A percentile compares a stretch with the other conserved stretches of the same genome.
Conservation (phyloP, 2,888 invertebrate genomes). For the Caprella mutica region DNA sequence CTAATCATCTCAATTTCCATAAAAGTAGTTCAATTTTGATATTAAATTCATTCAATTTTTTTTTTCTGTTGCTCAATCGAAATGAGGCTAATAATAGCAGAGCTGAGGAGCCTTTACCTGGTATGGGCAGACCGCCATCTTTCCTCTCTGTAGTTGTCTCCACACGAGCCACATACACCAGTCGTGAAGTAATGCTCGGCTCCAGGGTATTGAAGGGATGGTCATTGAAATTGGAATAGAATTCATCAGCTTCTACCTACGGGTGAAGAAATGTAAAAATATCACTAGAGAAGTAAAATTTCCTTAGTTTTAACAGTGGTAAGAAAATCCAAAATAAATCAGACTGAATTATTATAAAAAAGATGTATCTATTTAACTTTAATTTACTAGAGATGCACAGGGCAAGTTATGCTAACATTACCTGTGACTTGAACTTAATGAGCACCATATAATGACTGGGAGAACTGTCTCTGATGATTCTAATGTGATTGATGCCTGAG, state of each 20-base stretch:
- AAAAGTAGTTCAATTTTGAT: no score
- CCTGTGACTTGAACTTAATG: slow-evolving; percentile 59
- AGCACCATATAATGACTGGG: slow-evolving; percentile 98
- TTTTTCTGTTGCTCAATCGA: no score
- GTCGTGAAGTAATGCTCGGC: slow-evolving; percentile 69
- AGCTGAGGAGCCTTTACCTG: slow-evolving; percentile 32
- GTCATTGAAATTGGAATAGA: slow-evolving; percentile 86
- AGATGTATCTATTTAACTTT: neutral
- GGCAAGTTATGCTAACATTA: slow-evolving; percentile 35
- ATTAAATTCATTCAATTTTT: no score
- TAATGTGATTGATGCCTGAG: slow-evolving; percentile 73
- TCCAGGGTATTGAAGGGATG: slow-evolving; percentile 86
- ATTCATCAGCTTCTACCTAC: slow-evolving; percentile 72
- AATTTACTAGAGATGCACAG: neutral
- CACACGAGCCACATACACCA: slow-evolving; percentile 88
- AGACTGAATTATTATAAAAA: neutral
- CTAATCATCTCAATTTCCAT: no score
- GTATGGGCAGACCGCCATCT: slow-evolving; percentile 44
- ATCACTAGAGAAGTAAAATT: neutral
- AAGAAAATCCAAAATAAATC: neutral
- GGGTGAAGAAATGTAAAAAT: slow-evolving; percentile 12
- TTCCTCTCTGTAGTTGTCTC: slow-evolving; percentile 65
- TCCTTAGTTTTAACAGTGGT: neutral
- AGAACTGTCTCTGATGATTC: slow-evolving; percentile 71
- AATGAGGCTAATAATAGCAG: no score